Evolutionary conservation across 2,113 vertebrate genomes (phyloP).

Genomic region (Tapirus terrestris): DNA sequence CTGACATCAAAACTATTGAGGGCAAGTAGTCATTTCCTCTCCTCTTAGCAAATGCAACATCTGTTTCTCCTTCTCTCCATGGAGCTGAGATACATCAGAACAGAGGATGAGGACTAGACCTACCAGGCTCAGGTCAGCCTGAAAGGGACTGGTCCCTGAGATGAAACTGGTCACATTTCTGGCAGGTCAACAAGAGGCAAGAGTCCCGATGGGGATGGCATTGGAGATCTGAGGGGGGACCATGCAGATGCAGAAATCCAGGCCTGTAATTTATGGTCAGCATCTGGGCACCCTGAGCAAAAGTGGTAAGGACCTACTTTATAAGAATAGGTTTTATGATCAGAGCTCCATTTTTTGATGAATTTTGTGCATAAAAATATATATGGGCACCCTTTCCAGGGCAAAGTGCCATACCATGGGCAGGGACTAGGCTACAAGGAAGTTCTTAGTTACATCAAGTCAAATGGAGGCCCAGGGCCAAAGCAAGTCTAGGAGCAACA

Average conservation of each 20-base stretch:
- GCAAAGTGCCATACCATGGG: too few species aligned
- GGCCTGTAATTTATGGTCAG: background rate
- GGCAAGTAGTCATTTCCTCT: background rate
- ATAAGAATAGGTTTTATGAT: background rate
- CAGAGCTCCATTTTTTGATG: background rate
- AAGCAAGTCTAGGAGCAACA: too few species aligned
- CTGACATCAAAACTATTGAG: background rate
- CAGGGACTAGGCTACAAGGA: background rate
- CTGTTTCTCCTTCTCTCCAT: background rate
- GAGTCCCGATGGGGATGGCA: too few species aligned
- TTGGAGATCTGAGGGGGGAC: too few species aligned
- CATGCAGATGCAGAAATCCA: background rate
- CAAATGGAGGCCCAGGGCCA: background rate
- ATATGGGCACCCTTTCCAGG: background rate
- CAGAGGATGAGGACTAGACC: background rate
- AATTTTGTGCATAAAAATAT: background rate
- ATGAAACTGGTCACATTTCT: background rate
- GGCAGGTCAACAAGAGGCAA: background rate
- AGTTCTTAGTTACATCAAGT: background rate
- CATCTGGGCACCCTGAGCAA: background rate
- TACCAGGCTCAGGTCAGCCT: background rate
- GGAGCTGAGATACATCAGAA: too few species aligned
- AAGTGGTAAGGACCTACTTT: background rate
- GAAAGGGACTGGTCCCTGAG: background rate
- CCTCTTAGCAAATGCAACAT: background rate